Conservation (phyloP, 2,113 vertebrate genomes). For the Theropithecus gelada region DNA sequence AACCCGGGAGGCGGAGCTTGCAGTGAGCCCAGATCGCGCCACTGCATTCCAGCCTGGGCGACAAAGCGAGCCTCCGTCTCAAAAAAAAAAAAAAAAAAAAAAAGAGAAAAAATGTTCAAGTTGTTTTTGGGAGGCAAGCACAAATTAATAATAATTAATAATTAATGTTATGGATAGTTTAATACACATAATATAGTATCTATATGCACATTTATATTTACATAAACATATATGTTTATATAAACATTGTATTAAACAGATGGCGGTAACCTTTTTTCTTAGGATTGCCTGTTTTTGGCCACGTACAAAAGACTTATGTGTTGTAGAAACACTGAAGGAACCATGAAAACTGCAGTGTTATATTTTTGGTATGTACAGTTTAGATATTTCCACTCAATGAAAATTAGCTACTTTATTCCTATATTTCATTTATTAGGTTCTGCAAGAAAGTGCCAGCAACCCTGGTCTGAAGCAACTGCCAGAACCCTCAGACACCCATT, state of each 20-base stretch:
- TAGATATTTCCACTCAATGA: constrained; percentile 50
- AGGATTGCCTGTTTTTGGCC: not conserved
- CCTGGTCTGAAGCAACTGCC: constrained; percentile 80
- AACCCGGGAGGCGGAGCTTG: too few species aligned
- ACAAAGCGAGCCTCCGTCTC: too few species aligned
- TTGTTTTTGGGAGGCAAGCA: constrained; percentile 44
- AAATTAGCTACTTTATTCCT: constrained; percentile 66
- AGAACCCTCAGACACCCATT: constrained; percentile 81
- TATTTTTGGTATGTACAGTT: constrained; percentile 67
- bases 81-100: constrained; percentile 81
- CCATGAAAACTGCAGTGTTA: constrained; percentile 28
- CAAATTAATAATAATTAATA: not conserved
- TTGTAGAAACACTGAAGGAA: not conserved
- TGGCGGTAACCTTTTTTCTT: not conserved
- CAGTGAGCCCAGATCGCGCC: too few species aligned
- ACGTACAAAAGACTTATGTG: not conserved
- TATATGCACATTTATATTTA: not conserved
- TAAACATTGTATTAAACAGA: constrained; percentile 4
- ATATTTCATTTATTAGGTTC: constrained; percentile 79
- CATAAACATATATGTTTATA: not conserved
- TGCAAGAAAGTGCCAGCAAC: constrained; percentile 78
- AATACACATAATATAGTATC: not conserved
- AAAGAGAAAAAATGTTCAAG: constrained; percentile 60
- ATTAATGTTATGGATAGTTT: not conserved
- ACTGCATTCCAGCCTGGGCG: too few species aligned